These are phyloP conservation scores for Dolomedes plantarius DNA, from an alignment of 2,888 invertebrate genomes.

Conservation along the genomic window DNA sequence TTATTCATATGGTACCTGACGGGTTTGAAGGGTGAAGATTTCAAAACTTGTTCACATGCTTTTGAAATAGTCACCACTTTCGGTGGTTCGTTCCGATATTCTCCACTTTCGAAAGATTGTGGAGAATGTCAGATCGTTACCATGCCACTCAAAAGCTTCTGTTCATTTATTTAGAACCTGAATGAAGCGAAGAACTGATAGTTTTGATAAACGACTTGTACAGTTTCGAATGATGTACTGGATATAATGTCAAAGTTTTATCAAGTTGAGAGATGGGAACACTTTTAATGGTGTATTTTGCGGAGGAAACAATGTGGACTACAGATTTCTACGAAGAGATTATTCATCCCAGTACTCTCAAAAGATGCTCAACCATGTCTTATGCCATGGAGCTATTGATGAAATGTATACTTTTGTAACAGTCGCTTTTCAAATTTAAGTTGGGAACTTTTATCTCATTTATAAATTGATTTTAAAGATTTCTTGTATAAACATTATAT, in stretches of 20 bases:
- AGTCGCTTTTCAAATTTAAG: background rate
- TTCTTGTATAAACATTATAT: background rate
- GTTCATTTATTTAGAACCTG: background rate
- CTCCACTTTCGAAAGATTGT: background rate
- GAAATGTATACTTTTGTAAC: background rate
- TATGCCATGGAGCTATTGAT: background rate
- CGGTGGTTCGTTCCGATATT: background rate
- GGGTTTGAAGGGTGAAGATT: background rate
- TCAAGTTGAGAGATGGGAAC: background rate
- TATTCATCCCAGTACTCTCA: background rate
- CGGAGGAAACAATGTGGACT: background rate
- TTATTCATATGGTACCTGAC: background rate
- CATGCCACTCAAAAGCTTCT: background rate
- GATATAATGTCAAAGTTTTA: background rate
- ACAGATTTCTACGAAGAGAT: background rate
- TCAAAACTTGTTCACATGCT: no score
- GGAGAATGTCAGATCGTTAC: background rate
- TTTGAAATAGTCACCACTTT: no score
- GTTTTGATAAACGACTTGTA: background rate
- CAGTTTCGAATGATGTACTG: no score
- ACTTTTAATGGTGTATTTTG: background rate
- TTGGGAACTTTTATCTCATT: background rate
- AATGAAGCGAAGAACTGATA: background rate
- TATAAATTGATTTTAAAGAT: conserved; percentile 5
- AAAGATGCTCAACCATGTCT: background rate